Conservation (phyloP, 2,888 invertebrate genomes). For the Deilephila porcellus region DNA sequence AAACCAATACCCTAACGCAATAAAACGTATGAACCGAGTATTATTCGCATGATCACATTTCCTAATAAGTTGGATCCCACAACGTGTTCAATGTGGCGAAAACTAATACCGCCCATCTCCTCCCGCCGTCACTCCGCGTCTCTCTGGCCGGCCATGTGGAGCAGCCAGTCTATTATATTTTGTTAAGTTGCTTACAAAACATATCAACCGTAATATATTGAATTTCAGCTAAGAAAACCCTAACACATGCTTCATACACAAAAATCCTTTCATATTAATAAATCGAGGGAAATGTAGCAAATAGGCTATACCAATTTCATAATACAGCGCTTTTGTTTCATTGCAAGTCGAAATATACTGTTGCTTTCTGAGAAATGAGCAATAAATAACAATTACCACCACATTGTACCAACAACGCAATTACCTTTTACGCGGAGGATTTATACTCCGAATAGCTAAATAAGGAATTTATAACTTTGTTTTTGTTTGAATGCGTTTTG, state of each 20-base stretch:
- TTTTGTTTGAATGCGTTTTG: constrained; percentile 37
- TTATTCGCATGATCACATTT: constrained; percentile 82
- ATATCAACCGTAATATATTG: constrained; percentile 41
- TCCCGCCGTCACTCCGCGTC: constrained; percentile 64
- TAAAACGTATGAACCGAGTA: constrained; percentile 81
- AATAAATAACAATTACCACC: constrained; percentile 60
- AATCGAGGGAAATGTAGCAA: constrained; percentile 43
- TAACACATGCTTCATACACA: constrained; percentile 24
- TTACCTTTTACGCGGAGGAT: constrained; percentile 48
- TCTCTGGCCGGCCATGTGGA: constrained; percentile 63
- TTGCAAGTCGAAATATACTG: constrained; percentile 53
- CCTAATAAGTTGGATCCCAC: constrained; percentile 83
- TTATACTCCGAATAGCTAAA: constrained; percentile 45
- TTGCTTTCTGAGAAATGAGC: constrained; percentile 52
- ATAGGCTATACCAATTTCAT: constrained; percentile 46
- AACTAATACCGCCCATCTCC: constrained; percentile 70
- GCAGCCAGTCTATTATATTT: constrained; percentile 60
- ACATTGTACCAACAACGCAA: constrained; percentile 48
- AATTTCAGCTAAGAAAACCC: constrained; percentile 43
- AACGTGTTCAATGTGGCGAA: constrained; percentile 79
- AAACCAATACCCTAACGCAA: constrained; percentile 73
- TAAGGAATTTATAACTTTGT: constrained; percentile 39
- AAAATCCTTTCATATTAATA: constrained; percentile 38
- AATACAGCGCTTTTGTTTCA: constrained; percentile 48
- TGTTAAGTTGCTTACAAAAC: constrained; percentile 51